A percentile compares a stretch with the other conserved stretches of the same genome.
phyloP scores from a whole-genome alignment of 2,113 vertebrate genomes.

The Ageneiosus marmoratus region DNA sequence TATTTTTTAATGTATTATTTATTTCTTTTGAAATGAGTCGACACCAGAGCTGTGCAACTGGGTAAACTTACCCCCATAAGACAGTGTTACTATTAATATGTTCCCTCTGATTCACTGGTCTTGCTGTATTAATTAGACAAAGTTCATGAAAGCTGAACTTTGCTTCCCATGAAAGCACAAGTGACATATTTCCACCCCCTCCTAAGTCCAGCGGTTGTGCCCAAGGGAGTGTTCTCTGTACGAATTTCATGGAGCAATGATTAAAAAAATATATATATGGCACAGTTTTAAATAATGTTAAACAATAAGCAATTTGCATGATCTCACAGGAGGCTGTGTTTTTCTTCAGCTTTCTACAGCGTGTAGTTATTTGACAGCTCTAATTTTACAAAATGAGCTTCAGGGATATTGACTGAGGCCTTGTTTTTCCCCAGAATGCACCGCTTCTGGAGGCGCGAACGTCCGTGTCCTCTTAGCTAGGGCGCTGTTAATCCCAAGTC shows the following conservation, averaged over 20 bases:
- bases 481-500: conserved; percentile 77
- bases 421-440: conserved; percentile 45
- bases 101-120: conserved; percentile 61
- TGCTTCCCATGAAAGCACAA: conserved; percentile 65
- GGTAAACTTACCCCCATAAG: conserved; percentile 57
- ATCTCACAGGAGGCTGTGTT: conserved; percentile 66
- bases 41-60: conserved; percentile 54
- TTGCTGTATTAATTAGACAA: conserved; percentile 71
- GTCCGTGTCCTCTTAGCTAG: conserved; percentile 53
- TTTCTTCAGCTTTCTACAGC: conserved; percentile 47
- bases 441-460: conserved; percentile 36
- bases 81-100: conserved; percentile 65
- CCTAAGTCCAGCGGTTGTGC: conserved; percentile 50
- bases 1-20: conserved; percentile 7
- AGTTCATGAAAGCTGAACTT: conserved; percentile 66
- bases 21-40: conserved; percentile 51
- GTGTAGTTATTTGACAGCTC: conserved; percentile 58
- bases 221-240: conserved; percentile 57
- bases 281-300: conserved; percentile 71
- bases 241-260: conserved; percentile 64
- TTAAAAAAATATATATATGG: conserved; percentile 68
- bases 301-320: conserved; percentile 66
- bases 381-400: conserved; percentile 71
- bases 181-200: conserved; percentile 63
- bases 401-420: conserved; percentile 41